A percentile compares a stretch with the other conserved stretches of the same genome.
phyloP scores from a whole-genome alignment of 1,140 invertebrate genomes.

The Eriosoma lanigerum region DNA sequence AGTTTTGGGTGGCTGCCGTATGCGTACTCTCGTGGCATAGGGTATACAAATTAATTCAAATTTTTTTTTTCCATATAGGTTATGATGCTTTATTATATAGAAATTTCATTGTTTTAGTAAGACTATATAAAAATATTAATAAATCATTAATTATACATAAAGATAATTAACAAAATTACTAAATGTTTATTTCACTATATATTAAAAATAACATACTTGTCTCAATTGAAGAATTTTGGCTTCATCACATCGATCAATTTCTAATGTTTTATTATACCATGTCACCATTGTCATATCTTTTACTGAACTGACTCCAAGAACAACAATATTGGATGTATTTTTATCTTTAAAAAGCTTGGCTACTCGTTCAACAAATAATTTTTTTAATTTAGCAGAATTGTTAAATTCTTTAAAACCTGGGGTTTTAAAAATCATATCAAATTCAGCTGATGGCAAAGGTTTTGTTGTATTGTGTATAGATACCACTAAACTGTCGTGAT shows the following conservation, averaged over 20 bases:
- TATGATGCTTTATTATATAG: too few relatives aligned
- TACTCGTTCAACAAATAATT: constrained; percentile 78
- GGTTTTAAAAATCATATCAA: constrained; percentile 76
- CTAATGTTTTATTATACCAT: constrained; percentile 73
- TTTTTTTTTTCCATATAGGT: too few relatives aligned
- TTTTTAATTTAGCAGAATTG: constrained; percentile 68
- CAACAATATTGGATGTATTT: constrained; percentile 70
- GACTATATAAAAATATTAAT: too few relatives aligned
- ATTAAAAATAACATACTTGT: constrained; percentile 37
- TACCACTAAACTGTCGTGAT: constrained; percentile 78
- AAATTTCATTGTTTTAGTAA: too few relatives aligned
- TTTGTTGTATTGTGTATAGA: constrained; percentile 66
- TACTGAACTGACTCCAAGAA: constrained; percentile 61
- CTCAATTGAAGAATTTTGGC: constrained; percentile 18
- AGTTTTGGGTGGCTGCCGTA: too few relatives aligned
- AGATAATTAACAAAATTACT: too few relatives aligned
- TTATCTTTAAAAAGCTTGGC: constrained; percentile 74
- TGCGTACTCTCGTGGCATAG: too few relatives aligned
- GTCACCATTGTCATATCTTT: constrained; percentile 67
- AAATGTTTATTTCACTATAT: neutral
- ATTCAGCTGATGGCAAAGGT: constrained; percentile 68
- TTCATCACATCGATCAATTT: constrained; percentile 45
- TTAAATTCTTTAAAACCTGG: constrained; percentile 70
- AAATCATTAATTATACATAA: too few relatives aligned
- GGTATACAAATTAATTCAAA: too few relatives aligned